Base-by-base conservation (phyloP, 2,113 vertebrate species). In the Microcebus griseorufus region DNA sequence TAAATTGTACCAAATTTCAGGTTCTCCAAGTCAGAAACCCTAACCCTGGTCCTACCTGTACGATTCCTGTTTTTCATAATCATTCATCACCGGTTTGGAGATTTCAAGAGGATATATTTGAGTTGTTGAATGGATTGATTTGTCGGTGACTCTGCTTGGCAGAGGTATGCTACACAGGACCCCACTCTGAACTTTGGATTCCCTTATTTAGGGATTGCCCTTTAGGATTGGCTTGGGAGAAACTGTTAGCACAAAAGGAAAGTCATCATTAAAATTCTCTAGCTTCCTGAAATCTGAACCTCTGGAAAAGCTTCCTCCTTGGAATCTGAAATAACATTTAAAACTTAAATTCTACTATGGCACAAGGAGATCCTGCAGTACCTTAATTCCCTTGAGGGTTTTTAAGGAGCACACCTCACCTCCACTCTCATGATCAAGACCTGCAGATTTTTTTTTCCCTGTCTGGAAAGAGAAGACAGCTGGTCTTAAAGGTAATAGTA, bases 21-120 rank as follows among this genome's bases (percentile, higher is more conserved):
- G 3, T 3, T 72, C 37, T 80, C 14, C 12, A 25, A 2, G 64
- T 58, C 64, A 75, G 29, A 72, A 5, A 0, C 11, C 7, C 5
- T 29, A 0, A 22, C 32, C 42, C 27, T 34, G 29, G 27, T 32
- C 45, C 13, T 27, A 2, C 1, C 16, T 9, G 1, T 0, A 0
- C 3, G 67, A 22, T 55, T 87, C 55, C 2, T 9, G 5, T 5
- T 60, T 75, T 75, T 53, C 81, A 22, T 37, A 23, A 22, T 18
- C 23, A 9, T 18, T 51, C 9, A 1, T 42, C 9, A 1, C 34
- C 9, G 0, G 16, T 14, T 32, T 42, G 29, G 37, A 39, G 73
- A 12, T 12, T 32, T 25, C 6, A 0, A 8, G 60, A 55, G 42
- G 29, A 9, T 34, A 70, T 25, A 1, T 39, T 64, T 80, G 2